Evolutionary conservation across 2,888 invertebrate genomes (phyloP).

Genomic region (Ochropacha duplaris): DNA sequence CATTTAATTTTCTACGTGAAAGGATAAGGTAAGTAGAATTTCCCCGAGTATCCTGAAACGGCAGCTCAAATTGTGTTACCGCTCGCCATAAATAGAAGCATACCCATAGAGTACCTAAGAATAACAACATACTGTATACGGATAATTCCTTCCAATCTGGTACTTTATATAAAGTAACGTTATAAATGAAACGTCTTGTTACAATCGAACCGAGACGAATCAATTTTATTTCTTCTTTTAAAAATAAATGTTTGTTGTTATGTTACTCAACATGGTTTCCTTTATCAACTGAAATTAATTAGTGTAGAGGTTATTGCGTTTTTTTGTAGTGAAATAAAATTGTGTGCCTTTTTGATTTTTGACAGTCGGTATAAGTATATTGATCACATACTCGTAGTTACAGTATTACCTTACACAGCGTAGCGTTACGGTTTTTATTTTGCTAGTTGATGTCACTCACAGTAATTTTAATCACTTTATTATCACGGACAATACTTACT

Average conservation of each 20-base stretch:
- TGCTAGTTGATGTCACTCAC: too few relatives aligned
- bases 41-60: slow-evolving; percentile 61
- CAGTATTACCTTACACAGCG: too few relatives aligned
- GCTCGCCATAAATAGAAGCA: slow-evolving; percentile 53
- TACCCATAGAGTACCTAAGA: slow-evolving; percentile 26
- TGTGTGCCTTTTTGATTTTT: too few relatives aligned
- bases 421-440: too few relatives aligned
- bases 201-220: slow-evolving; percentile 1
- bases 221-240: slow-evolving; percentile 4
- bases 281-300: too few relatives aligned
- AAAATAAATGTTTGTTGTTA: neutral
- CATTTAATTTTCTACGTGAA: slow-evolving; percentile 83
- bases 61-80: slow-evolving; percentile 68
- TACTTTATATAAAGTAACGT: neutral
- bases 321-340: too few relatives aligned
- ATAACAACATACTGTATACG: slow-evolving; percentile 12
- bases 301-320: too few relatives aligned
- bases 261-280: neutral
- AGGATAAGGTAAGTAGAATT: slow-evolving; percentile 77
- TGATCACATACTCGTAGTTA: too few relatives aligned
- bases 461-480: too few relatives aligned
- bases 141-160: slow-evolving; percentile 17
- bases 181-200: neutral
- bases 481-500: too few relatives aligned
- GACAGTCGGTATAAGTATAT: too few relatives aligned